A percentile compares a stretch with the other conserved stretches of the same genome.
Conservation (phyloP, 2,888 invertebrate species). For the Pterostichus niger region DNA sequence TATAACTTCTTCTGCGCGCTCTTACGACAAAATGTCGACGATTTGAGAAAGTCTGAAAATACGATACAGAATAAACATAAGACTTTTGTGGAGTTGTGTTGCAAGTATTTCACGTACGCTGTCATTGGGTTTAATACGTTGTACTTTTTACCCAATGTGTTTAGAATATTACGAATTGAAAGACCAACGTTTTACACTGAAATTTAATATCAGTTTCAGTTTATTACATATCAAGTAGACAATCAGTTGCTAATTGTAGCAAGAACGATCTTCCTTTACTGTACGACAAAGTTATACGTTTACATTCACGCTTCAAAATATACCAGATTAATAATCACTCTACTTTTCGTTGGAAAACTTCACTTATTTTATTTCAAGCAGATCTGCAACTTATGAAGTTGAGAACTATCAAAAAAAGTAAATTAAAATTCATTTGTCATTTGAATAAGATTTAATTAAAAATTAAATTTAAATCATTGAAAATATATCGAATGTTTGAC, state of each 20-base stretch:
- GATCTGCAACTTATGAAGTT: too few relatives aligned
- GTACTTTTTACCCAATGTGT: conserved; percentile 88
- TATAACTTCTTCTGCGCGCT: conserved; percentile 86
- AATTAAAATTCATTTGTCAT: too few relatives aligned
- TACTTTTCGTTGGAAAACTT: too few relatives aligned
- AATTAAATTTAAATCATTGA: too few relatives aligned
- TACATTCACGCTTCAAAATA: not conserved
- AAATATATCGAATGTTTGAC: too few relatives aligned
- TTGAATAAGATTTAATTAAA: too few relatives aligned
- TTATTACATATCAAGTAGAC: conserved; percentile 59
- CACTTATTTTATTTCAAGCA: too few relatives aligned
- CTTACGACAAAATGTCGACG: conserved; percentile 83
- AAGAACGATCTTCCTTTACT: conserved; percentile 25
- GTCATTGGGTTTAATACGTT: conserved; percentile 89
- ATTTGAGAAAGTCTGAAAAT: conserved; percentile 83
- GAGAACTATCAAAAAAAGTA: too few relatives aligned
- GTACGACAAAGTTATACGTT: not conserved
- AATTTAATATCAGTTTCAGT: conserved; percentile 78
- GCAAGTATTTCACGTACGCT: conserved; percentile 90
- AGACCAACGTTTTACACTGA: conserved; percentile 92
- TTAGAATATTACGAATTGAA: conserved; percentile 87
- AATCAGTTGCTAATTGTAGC: conserved; percentile 41
- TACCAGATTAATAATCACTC: too few relatives aligned
- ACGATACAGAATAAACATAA: conserved; percentile 85
- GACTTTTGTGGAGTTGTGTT: conserved; percentile 88